phyloP scores from a whole-genome alignment of 2,888 invertebrate genomes.

The Suillia variegata region DNA sequence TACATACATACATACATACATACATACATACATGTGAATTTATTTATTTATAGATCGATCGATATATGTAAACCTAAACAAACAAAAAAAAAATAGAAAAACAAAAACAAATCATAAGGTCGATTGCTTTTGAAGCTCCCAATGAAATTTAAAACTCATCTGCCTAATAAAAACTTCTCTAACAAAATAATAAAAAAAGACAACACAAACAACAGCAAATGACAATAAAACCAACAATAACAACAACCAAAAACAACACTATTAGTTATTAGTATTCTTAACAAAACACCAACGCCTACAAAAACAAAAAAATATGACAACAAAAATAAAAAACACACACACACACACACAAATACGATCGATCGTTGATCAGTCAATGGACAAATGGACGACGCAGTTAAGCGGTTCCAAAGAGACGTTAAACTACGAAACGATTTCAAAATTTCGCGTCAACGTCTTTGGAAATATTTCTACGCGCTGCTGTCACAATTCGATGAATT shows the following conservation, averaged over 20 bases:
- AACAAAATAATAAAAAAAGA: not conserved
- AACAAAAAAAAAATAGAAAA: not conserved
- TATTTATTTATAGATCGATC: no score
- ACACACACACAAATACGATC: not conserved
- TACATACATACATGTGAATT: not conserved
- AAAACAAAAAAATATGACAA: conserved; percentile 21
- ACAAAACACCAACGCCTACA: conserved; percentile 27
- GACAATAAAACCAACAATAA: conserved; percentile 39
- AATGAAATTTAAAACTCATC: no score
- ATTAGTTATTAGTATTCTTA: conserved; percentile 54
- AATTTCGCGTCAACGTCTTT: not conserved
- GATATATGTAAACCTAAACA: no score
- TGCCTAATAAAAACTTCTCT: not conserved
- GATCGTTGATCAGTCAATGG: no score
- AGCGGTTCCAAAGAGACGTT: no score
- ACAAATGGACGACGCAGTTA: not conserved
- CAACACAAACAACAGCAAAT: not conserved
- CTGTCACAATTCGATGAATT: not conserved
- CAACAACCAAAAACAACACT: no score
- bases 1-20: conserved; percentile 6
- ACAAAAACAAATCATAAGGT: not conserved
- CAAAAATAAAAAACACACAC: not conserved
- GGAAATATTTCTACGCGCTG: not conserved
- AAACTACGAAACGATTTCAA: not conserved
- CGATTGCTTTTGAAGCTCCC: no score